A percentile compares a stretch with the other conserved stretches of the same genome.
Conservation (phyloP, 35 echinoderm and acorn worm genomes). For the Apostichopus japonicus region DNA sequence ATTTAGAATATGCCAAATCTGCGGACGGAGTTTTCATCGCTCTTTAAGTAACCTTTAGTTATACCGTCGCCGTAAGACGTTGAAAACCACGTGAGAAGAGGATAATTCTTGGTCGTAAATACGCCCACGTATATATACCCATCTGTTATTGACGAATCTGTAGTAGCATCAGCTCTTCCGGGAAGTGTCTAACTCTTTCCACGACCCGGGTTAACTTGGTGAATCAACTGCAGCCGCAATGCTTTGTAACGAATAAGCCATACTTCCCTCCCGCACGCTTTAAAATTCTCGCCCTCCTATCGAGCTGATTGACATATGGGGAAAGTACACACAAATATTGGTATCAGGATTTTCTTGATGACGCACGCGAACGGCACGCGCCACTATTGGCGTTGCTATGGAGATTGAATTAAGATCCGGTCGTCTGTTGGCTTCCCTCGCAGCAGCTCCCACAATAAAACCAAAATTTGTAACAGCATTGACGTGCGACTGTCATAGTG, state of each 20-base stretch:
- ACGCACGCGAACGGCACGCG: slow-evolving; percentile 58
- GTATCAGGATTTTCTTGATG: slow-evolving; percentile 56
- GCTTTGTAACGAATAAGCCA: background rate
- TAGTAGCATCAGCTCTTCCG: background rate
- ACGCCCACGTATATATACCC: background rate
- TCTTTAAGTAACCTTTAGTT: too few species aligned
- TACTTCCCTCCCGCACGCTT: slow-evolving; percentile 12
- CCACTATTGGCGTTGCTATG: slow-evolving; percentile 57
- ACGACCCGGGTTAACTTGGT: background rate
- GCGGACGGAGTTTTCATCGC: too few species aligned
- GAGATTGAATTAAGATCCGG: slow-evolving; percentile 59
- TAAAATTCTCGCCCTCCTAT: background rate
- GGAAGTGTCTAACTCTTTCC: background rate
- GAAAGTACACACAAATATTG: slow-evolving; percentile 56
- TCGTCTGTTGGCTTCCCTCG: slow-evolving; percentile 57
- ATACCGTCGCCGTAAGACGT: too few species aligned
- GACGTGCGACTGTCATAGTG: background rate
- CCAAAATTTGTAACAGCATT: background rate
- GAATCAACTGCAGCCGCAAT: background rate
- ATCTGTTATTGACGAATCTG: background rate
- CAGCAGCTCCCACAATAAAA: slow-evolving; percentile 46
- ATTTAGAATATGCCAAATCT: too few species aligned
- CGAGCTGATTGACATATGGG: slow-evolving; percentile 54
- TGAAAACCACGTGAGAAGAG: background rate
- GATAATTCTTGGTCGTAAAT: background rate